These are phyloP conservation scores for Drosophila leonis DNA, from an alignment of 2,888 invertebrate species.

Conservation along the genomic window DNA sequence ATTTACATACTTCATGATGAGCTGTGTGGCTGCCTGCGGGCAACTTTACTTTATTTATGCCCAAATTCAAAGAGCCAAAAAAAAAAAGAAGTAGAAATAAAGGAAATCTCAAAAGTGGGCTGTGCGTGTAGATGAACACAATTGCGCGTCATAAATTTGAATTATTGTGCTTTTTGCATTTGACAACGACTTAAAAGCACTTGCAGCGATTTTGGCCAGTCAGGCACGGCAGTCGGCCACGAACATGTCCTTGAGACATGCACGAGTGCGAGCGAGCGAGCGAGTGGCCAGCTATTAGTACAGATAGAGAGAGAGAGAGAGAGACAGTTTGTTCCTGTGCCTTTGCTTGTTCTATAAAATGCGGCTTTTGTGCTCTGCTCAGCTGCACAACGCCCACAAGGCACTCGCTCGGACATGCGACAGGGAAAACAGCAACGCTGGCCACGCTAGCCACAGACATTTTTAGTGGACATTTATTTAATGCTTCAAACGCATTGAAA, in stretches of 20 bases:
- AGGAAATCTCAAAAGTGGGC: conserved; percentile 50
- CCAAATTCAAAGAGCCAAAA: conserved; percentile 49
- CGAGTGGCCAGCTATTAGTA: conserved; percentile 4
- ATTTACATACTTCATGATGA: conserved; percentile 76
- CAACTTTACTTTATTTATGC: conserved; percentile 74
- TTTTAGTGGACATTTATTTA: conserved; percentile 80
- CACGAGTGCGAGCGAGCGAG: conserved; percentile 37
- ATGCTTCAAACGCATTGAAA: conserved; percentile 80
- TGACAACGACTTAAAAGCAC: conserved; percentile 81
- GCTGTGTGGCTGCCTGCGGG: conserved; percentile 46
- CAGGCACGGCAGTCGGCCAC: conserved; percentile 52
- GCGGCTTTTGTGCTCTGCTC: conserved; percentile 57
- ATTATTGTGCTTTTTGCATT: conserved; percentile 81
- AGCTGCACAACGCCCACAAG: conserved; percentile 66
- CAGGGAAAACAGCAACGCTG: conserved; percentile 25
- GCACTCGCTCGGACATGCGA: conserved; percentile 48
- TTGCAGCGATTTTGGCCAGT: conserved; percentile 78
- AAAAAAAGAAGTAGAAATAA: conserved; percentile 15
- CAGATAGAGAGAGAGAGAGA: not conserved
- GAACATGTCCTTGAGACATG: conserved; percentile 77
- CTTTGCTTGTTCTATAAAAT: conserved; percentile 38
- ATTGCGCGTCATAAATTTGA: conserved; percentile 81
- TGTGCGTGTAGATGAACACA: conserved; percentile 76
- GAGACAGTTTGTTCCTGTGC: not conserved
- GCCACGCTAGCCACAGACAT: conserved; percentile 60